Base-by-base conservation (phyloP, 2,888 invertebrate species). In the Silvanus unidentatus region DNA sequence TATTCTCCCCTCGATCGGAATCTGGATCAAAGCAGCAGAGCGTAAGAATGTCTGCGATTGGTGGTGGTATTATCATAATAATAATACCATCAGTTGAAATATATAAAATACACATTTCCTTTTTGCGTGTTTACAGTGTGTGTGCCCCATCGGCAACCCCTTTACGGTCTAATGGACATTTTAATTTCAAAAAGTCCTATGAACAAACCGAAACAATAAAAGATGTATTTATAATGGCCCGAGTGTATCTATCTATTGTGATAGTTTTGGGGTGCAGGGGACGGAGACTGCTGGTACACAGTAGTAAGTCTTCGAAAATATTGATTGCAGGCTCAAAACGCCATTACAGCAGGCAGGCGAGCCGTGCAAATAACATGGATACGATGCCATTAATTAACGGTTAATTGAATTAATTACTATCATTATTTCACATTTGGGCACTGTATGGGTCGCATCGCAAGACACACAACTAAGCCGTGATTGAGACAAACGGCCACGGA, bases 401-500 rank as follows among this genome's bases (percentile, higher is more conserved):
- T 73, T 73, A 73, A 73, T 74, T 74, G 73, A 73, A 74, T 74
- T 74, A 74, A 74, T 74, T 72, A 68, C 72, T 61, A 69, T 73
- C 73, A 72, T 74, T 74, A 74, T 73, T 73, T 71, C 66, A 65
- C 70, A 70, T 69, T 22, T 50, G 60, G 58, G 52, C 57, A 68
- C 66, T 68, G 68, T 65, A 67, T 63, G 62, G 59, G 56, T 54
- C 49, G 59, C 52, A 49, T 46, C 53, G 60, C 60, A 65, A 66
- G 68, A 68, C 66, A 63, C 59, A 57, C 53, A 10, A 62, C 66
- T 68, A 68, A 70, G 67, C 70, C 64, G 59, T 69, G 70, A 70
- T 70, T 70, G 72, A 71, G 69, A 71, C 70, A 70, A 70, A 72
- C 71, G 69, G 66, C 62, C 64, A 59, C 56, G 59, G 64, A 63